Base-by-base conservation (phyloP, 30 jellyfish, hydroid and myxozoan genomes). In the Nemopilema nomurai region DNA sequence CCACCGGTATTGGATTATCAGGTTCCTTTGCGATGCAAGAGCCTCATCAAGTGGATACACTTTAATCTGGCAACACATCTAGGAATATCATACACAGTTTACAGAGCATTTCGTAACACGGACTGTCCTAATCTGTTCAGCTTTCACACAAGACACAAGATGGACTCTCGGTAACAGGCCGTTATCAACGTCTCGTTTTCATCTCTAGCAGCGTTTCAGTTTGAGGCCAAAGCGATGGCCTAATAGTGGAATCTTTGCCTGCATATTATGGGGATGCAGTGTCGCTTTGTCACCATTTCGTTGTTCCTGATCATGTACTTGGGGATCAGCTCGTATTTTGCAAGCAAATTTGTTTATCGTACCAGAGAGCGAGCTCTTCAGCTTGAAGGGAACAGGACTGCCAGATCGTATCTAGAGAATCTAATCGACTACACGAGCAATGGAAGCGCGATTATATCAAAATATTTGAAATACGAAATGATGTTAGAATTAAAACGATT, bases 281-380 rank as follows among this genome's bases (percentile, higher is more conserved):
- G 20, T 18, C 62, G 49, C 19, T 30, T 49, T 8, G 18, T 25
- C 29, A 31, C 89, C 64, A 79, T 81, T 0, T 63, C 67, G 81
- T 69, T 80, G 89, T 80, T 80, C 33, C 62, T 80, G 49, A 20
- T 67, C 24, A 66, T 65, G 8, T 80, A 80, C 64, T 41, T 80
- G 21, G 28, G 57, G 21, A 26, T 80, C 26, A 80, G 89, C 27
- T 18, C 57, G 25, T 80, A 65, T 41, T 80, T 65, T 71, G 74
- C 33, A 1, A 49, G 30, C 86, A 76, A 51, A 62, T 17, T 62
- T 28, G 1, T 76, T 4, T 26, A 53, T 27, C 22, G 20, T 28
- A 20, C 26, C 17, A 52, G 30, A 24, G 19, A 26, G 22, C 73
- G 20, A 3, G 73, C 8, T 7, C 7, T 4, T n/a, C 8, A 25